Base-by-base conservation (phyloP, 1,140 invertebrate genomes). In the Achroia grisella region DNA sequence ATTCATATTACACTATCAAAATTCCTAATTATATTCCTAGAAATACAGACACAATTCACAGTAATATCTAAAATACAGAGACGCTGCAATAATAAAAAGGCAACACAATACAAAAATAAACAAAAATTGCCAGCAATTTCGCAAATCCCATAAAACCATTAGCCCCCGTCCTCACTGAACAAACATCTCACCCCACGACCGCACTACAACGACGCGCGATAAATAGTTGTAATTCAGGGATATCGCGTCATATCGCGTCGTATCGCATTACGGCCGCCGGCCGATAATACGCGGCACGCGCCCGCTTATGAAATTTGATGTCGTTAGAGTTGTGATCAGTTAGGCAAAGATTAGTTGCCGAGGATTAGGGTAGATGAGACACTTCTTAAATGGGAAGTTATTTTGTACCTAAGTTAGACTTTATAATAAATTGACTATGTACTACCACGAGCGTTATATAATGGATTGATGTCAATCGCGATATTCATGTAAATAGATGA, bases 221-320 rank as follows among this genome's bases (percentile, higher is more conserved):
- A 78, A 80, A 80, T 67, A 68, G 58, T 72, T 80, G 79, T 83
- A 78, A 82, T 77, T 74, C 71, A 73, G 60, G 23, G n/a, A 37
- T 34, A 67, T 74, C 62, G 61, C 66, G 48, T 57, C 56, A 57
- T 55, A 60, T 60, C 54, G 56, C 36, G 10, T 34, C 40, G 41
- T 66, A 74, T 73, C 70, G 65, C 57, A 59, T 74, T 66, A 63
- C 67, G 47, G 48, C 48, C 72, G 67, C 32, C 67, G 68, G 31
- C 51, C 64, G 74, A 76, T 83, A 83, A 83, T 83, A 64, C 76
- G 66, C 39, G 73, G 37, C 76, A 77, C 79, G 76, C 74, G 79
- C 51, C 65, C 57, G 69, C 56, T 79, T 82, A 80, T 74, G 75
- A 80, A 73, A 79, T 79, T 60, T 49, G 62, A 77, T 71, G 63